Conservation (phyloP, 1,140 invertebrate species). For the Melanaphis sacchari region DNA sequence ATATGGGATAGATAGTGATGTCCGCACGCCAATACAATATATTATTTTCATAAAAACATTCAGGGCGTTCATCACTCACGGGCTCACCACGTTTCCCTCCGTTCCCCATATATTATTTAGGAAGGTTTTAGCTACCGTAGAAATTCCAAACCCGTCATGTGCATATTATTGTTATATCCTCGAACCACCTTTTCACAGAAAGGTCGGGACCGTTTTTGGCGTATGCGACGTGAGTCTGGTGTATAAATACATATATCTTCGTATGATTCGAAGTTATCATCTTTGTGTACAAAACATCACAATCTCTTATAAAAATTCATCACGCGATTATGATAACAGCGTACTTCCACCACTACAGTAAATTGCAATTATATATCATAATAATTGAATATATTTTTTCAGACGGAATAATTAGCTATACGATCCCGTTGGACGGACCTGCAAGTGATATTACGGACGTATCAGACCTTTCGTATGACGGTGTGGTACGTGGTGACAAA, state of each 20-base stretch:
- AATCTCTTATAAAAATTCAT: no score
- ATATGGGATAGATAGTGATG: no score
- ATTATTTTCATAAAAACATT: background rate
- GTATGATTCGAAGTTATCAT: background rate
- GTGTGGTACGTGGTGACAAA: constrained; percentile 66
- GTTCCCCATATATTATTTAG: background rate
- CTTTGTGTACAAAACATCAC: background rate
- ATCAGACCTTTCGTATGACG: constrained; percentile 89
- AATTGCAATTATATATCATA: background rate
- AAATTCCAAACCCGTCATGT: background rate
- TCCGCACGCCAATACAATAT: background rate
- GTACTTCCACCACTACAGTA: background rate
- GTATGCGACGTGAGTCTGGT: background rate
- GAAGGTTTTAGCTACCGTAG: background rate
- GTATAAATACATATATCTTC: background rate
- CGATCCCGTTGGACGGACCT: constrained; percentile 79
- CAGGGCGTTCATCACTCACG: background rate
- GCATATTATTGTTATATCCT: background rate
- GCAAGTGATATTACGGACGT: constrained; percentile 75
- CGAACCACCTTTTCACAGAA: background rate
- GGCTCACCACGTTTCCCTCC: background rate
- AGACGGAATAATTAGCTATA: constrained; percentile 81
- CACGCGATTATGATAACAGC: background rate
- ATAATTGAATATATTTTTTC: constrained; percentile 47
- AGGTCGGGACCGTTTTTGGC: background rate